Conservation (phyloP, 2,113 vertebrate species). For the Phalacrocorax carbo region DNA sequence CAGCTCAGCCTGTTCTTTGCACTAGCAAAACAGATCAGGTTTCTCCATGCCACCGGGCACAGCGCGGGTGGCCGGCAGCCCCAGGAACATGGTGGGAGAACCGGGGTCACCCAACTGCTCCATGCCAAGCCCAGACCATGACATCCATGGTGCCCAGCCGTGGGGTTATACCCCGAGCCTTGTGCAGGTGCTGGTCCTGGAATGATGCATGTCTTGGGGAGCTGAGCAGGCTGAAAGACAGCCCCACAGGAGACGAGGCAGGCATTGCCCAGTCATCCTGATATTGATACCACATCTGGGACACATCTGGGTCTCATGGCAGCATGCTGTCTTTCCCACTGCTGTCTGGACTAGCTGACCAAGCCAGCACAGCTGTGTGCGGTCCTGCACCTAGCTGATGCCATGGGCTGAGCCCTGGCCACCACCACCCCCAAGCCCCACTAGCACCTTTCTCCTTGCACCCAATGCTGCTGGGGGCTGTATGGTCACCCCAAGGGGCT, state of each 20-base stretch:
- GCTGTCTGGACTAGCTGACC: neutral
- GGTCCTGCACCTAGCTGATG: neutral
- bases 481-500: neutral
- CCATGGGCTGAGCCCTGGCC: neutral
- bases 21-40: constrained; percentile 40
- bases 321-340: neutral
- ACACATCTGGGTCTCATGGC: neutral
- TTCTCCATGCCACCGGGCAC: neutral
- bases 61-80: accelerated
- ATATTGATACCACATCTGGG: neutral
- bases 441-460: neutral
- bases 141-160: accelerated
- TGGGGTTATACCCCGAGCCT: accelerated
- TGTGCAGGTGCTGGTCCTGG: accelerated
- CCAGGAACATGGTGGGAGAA: accelerated
- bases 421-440: accelerated
- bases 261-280: neutral
- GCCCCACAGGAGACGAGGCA: neutral
- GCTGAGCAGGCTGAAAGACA: neutral
- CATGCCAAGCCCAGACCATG: neutral
- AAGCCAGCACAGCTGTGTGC: neutral
- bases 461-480: neutral
- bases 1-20: constrained; percentile 1
- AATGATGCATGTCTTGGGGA: accelerated
- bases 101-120: neutral